Evolutionary conservation across 2,113 vertebrate species (phyloP).

Genomic region (Cygnus buccinator): DNA sequence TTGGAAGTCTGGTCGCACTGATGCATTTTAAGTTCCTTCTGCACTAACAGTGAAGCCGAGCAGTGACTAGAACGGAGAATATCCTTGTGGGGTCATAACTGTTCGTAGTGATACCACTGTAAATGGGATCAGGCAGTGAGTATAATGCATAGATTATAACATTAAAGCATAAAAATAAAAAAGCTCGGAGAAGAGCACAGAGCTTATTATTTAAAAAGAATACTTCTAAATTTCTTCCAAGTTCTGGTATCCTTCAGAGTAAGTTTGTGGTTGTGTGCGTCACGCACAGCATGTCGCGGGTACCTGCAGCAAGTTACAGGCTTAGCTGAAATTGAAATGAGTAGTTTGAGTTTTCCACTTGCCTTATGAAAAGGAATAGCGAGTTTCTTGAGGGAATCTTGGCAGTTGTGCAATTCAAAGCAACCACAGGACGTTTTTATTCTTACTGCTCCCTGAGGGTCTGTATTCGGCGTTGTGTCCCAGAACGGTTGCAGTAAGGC

Average conservation of each 20-base stretch:
- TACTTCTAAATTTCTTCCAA: background rate
- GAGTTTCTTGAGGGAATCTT: background rate
- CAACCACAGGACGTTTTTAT: background rate
- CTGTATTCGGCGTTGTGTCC: background rate
- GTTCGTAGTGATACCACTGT: background rate
- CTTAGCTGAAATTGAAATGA: background rate
- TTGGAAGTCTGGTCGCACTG: background rate
- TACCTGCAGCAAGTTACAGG: rapidly evolving
- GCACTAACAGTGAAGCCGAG: background rate
- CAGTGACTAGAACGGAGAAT: background rate
- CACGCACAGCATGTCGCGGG: rapidly evolving
- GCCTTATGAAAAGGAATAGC: rapidly evolving
- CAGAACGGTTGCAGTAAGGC: background rate
- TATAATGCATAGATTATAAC: too few relatives aligned
- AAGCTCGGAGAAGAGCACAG: background rate
- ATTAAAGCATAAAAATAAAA: background rate
- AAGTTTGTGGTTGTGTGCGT: background rate
- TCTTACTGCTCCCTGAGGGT: background rate
- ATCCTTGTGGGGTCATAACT: background rate
- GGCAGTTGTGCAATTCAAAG: background rate
- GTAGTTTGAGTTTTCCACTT: background rate
- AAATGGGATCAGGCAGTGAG: background rate
- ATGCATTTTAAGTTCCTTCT: background rate
- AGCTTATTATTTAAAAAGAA: rapidly evolving
- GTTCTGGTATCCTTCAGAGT: background rate